phyloP scores from a whole-genome alignment of 1,140 invertebrate genomes.

The Solen grandis region DNA sequence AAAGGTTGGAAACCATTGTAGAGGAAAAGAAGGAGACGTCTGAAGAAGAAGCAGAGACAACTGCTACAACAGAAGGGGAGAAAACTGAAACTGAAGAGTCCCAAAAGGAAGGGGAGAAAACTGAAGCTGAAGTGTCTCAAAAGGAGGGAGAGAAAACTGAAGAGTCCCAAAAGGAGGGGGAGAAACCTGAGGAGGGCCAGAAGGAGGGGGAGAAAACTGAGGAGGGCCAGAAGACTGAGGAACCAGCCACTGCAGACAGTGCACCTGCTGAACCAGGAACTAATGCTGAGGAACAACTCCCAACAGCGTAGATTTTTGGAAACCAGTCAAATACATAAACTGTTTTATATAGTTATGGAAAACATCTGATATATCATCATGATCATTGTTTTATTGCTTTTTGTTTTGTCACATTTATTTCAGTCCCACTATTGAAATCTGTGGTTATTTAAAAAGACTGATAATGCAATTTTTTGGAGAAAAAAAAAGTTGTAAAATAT shows the following conservation, averaged over 20 bases:
- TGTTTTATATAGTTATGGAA: too few relatives aligned
- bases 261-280: neutral
- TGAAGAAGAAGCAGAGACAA: constrained; percentile 13
- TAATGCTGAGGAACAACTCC: constrained; percentile 13
- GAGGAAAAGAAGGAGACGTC: constrained; percentile 49
- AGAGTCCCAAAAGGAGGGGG: neutral
- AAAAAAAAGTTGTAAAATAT: too few relatives aligned
- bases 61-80: constrained; percentile 13
- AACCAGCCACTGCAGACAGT: neutral
- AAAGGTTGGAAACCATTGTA: constrained; percentile 41
- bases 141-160: constrained; percentile 18
- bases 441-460: too few relatives aligned
- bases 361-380: too few relatives aligned
- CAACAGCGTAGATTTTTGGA: constrained; percentile 35
- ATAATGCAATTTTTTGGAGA: too few relatives aligned
- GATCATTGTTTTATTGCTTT: too few relatives aligned
- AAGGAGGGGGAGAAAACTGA: neutral
- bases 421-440: too few relatives aligned
- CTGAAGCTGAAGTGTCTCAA: constrained; percentile 5
- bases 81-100: neutral
- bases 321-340: too few relatives aligned
- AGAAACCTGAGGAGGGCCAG: constrained; percentile 1
- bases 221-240: neutral
- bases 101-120: neutral
- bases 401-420: too few relatives aligned